Conservation (phyloP, 2,113 vertebrate genomes). For the Bubo bubo region DNA sequence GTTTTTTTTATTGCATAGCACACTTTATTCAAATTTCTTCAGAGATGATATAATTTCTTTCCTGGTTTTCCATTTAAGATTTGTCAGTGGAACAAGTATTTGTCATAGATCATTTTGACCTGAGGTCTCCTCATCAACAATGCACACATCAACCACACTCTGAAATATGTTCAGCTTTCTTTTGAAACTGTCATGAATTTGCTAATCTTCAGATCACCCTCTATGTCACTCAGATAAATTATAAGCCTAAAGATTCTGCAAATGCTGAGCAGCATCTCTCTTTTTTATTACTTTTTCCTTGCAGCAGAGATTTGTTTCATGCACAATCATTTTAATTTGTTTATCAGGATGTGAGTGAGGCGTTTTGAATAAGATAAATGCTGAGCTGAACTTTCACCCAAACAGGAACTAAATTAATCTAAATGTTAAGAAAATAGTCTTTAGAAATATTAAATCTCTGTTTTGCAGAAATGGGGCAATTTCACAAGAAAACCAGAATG, state of each 20-base stretch:
- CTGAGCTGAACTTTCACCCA: neutral
- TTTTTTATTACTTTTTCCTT: conserved; percentile 16
- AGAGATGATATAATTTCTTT: conserved; percentile 22
- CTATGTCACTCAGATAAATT: neutral
- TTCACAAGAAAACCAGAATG: neutral
- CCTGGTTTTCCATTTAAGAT: conserved; percentile 4
- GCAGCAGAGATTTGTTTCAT: conserved; percentile 27
- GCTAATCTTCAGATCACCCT: conserved; percentile 27
- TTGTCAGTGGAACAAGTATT: conserved; percentile 1
- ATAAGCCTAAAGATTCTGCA: conserved; percentile 6
- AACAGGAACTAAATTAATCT: neutral
- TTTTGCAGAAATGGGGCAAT: neutral
- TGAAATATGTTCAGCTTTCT: conserved; percentile 10
- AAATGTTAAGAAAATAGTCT: neutral
- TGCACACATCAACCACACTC: neutral
- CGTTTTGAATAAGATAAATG: conserved; percentile 33
- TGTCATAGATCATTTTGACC: neutral
- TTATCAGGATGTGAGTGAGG: neutral
- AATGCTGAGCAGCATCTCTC: neutral
- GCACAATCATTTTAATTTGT: conserved; percentile 32
- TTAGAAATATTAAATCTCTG: neutral
- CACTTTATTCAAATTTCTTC: conserved; percentile 6
- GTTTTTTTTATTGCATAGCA: neutral
- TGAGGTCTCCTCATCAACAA: neutral
- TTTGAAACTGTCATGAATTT: neutral